These are phyloP conservation scores for Abramis brama DNA, from an alignment of 2,113 vertebrate genomes.

Conservation along the genomic window DNA sequence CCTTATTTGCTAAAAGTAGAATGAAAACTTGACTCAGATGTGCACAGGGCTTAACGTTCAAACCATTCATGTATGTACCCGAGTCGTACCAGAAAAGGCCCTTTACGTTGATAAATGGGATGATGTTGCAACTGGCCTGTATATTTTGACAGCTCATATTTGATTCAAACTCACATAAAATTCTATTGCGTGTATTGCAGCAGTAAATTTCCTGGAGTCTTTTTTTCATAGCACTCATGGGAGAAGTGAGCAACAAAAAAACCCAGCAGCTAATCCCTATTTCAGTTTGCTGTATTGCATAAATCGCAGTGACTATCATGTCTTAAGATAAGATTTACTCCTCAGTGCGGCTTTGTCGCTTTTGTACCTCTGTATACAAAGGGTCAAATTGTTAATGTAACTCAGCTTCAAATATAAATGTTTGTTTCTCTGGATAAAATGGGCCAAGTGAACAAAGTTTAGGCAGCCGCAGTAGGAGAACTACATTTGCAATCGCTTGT, in stretches of 20 bases:
- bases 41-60: not conserved
- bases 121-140: not conserved
- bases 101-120: not conserved
- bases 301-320: slow-evolving; percentile 9
- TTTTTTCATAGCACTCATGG: slow-evolving; percentile 9
- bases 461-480: not conserved
- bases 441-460: not conserved
- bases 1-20: slow-evolving; percentile 24
- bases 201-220: not conserved
- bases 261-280: slow-evolving; percentile 27
- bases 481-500: slow-evolving; percentile 14
- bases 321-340: slow-evolving; percentile 39
- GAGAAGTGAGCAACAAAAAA: slow-evolving; percentile 5
- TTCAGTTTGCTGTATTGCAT: slow-evolving; percentile 28
- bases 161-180: slow-evolving; percentile 17
- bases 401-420: not conserved
- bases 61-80: not conserved
- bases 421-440: not conserved
- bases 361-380: not conserved
- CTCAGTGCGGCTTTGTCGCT: not conserved
- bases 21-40: not conserved
- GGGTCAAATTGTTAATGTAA: slow-evolving; percentile 13
- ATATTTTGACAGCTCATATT: slow-evolving; percentile 17
- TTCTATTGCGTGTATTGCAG: slow-evolving; percentile 8
- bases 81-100: not conserved